Conservation (phyloP, 2,113 vertebrate genomes). For the Tachuris rubrigastra region DNA sequence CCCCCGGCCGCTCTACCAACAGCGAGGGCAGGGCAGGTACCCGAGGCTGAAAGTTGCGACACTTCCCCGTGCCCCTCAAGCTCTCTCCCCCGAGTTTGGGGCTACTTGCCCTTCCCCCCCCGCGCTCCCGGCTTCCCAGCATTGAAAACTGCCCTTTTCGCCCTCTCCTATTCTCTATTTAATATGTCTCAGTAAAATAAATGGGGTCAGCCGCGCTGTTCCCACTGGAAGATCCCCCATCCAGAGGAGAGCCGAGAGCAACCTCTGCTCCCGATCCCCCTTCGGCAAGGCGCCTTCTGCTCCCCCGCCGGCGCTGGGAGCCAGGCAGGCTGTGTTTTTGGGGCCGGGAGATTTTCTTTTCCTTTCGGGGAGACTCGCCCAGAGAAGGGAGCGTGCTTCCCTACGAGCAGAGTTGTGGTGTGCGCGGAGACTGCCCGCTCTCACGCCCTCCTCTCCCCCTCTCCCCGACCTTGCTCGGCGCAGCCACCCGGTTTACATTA, state of each 20-base stretch:
- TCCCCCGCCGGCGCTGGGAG: neutral
- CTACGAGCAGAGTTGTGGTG: neutral
- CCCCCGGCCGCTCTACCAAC: neutral
- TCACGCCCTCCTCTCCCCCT: slow-evolving; percentile 30
- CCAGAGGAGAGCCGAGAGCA: slow-evolving; percentile 31
- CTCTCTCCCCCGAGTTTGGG: neutral
- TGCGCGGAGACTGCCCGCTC: slow-evolving; percentile 16
- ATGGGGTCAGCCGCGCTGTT: slow-evolving; percentile 56
- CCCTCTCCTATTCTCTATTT: slow-evolving; percentile 61
- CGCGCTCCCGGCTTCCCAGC: neutral
- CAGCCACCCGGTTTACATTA: slow-evolving; percentile 52
- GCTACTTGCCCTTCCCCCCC: neutral
- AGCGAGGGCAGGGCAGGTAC: neutral
- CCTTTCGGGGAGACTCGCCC: neutral
- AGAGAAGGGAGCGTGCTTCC: neutral
- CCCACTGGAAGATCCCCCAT: slow-evolving; percentile 20
- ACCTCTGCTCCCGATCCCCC: neutral
- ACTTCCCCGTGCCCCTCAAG: neutral
- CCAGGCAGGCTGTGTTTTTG: neutral
- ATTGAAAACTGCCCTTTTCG: slow-evolving; percentile 18
- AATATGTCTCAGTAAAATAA: slow-evolving; percentile 43
- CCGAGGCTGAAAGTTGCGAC: neutral
- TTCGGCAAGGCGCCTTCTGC: slow-evolving; percentile 33
- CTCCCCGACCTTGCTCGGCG: slow-evolving; percentile 43
- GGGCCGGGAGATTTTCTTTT: neutral